Base-by-base conservation (phyloP, 2,797 vertebrate genomes). In the Parambassis ranga region DNA sequence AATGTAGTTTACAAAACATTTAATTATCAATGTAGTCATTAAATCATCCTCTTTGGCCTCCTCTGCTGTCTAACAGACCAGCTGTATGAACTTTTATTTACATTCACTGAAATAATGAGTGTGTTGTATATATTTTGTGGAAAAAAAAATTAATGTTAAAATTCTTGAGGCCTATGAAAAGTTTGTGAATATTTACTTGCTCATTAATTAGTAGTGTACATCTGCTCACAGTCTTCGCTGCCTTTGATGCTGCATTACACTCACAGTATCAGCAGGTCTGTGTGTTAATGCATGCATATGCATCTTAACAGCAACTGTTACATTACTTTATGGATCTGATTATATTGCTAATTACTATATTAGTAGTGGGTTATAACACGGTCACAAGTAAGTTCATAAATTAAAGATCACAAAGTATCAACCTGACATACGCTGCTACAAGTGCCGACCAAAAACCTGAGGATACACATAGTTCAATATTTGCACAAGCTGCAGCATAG, bases 391-490 rank as follows among this genome's bases (percentile, higher is more conserved):
- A n/a, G 16, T n/a, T n/a, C n/a, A n/a, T 31, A 47, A 43, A 39
- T 10, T 24, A 10, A 20, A 63, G n/a, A n/a, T 37, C 2, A 20
- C 7, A 33, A 28, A 44, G 24, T 60, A 53, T 53, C n/a, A 27
- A 18, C 30, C 42, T 10, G 15, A 18, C 10, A 43, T 33, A 43
- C 3, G 14, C 26, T 32, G 36, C 20, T 10, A 15, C 7, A 1
- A 0, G 16, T 63, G 52, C 42, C 71, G 23, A 71, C 56, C 41
- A 13, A 3, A 23, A 38, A 13, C 60, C 64, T n/a, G 13, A 6
- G 23, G 18, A 46, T 28, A 58, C 37, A 28, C 19, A 39, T 42
- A 26, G 64, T 84, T 75, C 71, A 78, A 75, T 74, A 83, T 81
- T 76, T 53, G 61, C 56, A 48, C 39, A 30, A 37, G 30, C 31